phyloP scores from a whole-genome alignment of 2,888 invertebrate species.

The Colostygia pectinataria region DNA sequence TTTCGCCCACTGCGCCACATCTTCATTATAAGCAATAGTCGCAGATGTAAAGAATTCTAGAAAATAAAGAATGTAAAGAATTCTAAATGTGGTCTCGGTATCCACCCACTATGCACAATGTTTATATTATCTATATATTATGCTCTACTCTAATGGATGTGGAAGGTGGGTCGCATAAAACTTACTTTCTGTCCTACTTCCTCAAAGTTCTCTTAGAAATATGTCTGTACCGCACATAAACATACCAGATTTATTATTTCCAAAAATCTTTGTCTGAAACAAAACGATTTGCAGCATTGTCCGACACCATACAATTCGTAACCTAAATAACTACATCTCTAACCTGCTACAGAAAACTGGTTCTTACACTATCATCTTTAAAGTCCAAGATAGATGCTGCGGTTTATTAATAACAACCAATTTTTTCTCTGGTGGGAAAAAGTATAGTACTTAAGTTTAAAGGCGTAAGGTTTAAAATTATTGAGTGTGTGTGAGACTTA shows the following conservation, averaged over 20 bases:
- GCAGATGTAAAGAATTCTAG: no score
- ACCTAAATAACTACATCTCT: constrained; percentile 43
- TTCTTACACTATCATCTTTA: constrained; percentile 24
- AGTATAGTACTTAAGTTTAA: constrained; percentile 23
- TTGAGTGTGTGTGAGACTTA: not conserved
- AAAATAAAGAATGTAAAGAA: no score
- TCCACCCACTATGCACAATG: no score
- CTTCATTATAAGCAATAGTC: no score
- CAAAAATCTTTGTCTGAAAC: constrained; percentile 33
- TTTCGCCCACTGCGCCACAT: no score
- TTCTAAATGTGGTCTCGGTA: no score
- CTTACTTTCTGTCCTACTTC: no score
- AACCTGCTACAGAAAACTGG: constrained; percentile 12
- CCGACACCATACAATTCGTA: constrained; percentile 44
- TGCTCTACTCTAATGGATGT: no score
- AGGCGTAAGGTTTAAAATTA: constrained; percentile 22
- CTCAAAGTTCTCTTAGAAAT: constrained; percentile 9
- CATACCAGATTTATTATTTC: constrained; percentile 30
- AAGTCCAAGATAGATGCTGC: constrained; percentile 16
- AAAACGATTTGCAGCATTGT: constrained; percentile 52
- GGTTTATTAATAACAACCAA: not conserved
- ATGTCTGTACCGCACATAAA: constrained; percentile 24
- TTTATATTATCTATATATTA: no score
- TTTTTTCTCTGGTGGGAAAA: constrained; percentile 5
- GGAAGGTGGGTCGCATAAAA: no score